Evolutionary conservation across 92 coral and sea anemone species (phyloP), one percentile per base, ranked within the genome.

Genomic region (Palythoa heliodiscus): DNA sequence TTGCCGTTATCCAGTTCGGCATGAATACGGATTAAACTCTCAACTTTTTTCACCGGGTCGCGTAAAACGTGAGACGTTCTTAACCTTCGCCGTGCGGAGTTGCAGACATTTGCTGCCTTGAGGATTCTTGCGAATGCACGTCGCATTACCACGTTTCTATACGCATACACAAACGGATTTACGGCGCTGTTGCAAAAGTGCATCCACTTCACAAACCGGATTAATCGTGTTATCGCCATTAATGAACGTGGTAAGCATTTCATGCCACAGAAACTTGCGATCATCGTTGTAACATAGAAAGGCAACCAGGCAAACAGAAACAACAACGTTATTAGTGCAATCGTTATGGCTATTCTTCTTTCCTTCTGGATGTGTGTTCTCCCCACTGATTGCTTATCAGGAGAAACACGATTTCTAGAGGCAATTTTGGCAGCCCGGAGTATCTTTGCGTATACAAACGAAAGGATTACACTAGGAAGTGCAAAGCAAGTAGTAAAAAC

Each of bases 141-240:
- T 52, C 98, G 78, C 95, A 94, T 92, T 71, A 90, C 95, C 11
- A 73, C 20, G 68, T 96, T 96, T 14, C 99, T 91, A 75, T 85
- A 95, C 14, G 99, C 96, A 76, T 96, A 96, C 15, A 96, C 89
- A 14, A 87, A 87, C 0, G 99, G 98, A 75, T 96, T 96, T 13
- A 89, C 87, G 0, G 95, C 95, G 37, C 99, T 96, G 92, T 96
- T 96, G 57, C 93, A 87, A 61, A 89, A 96, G 29, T 96, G 99
- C 83, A 95, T 81, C 98, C 97, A 96, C 67, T 96, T 96, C 11
- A 92, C 89, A 64, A 96, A 87, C 16, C 91, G 86, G 52, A 87
- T 82, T 12, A 89, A 72, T 3, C 78, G 86, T n/a, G n/a, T 78
- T 80, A 47, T 22, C n/a, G 47, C 84, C 73, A 9, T 20, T 15